Percentiles rank a stretch among this genome's conserved stretches.
Evolutionary conservation across 2,797 vertebrate species (phyloP).

Genomic region (Gymnocypris eckloni): DNA sequence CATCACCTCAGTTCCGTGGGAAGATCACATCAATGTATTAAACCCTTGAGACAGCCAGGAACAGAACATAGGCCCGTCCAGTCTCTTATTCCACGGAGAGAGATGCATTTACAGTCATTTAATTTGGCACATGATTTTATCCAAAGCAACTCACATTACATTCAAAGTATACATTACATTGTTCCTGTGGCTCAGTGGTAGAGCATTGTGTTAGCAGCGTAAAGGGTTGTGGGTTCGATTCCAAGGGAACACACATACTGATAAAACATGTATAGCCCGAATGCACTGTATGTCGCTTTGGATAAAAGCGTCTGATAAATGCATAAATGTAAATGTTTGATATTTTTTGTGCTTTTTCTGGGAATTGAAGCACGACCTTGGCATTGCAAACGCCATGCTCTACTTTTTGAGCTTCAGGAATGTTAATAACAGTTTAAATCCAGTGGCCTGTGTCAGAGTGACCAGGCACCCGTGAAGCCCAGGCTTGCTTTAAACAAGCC

Average conservation of each 20-base stretch:
- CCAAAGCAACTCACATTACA: no score
- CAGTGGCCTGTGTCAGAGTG: not conserved
- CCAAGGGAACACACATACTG: no score
- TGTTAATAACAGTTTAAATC: conserved; percentile 26
- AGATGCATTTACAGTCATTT: not conserved
- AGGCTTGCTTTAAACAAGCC: conserved; percentile 25
- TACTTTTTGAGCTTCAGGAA: not conserved
- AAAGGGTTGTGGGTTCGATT: no score
- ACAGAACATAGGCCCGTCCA: not conserved
- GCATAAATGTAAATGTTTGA: no score
- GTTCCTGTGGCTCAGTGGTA: no score
- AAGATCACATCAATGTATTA: not conserved
- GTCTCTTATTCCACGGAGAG: not conserved
- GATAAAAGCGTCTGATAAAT: no score
- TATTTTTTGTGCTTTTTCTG: not conserved
- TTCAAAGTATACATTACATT: no score
- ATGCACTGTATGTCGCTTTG: no score
- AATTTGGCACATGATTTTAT: not conserved
- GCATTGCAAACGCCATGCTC: not conserved
- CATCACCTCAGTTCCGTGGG: not conserved
- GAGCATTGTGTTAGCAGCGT: no score
- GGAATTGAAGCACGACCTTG: not conserved
- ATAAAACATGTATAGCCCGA: no score
- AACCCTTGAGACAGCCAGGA: not conserved
- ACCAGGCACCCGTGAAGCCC: not conserved